These are phyloP conservation scores for Larimichthys polyactis DNA, from an alignment of 2,113 vertebrate genomes.

Conservation along the genomic window DNA sequence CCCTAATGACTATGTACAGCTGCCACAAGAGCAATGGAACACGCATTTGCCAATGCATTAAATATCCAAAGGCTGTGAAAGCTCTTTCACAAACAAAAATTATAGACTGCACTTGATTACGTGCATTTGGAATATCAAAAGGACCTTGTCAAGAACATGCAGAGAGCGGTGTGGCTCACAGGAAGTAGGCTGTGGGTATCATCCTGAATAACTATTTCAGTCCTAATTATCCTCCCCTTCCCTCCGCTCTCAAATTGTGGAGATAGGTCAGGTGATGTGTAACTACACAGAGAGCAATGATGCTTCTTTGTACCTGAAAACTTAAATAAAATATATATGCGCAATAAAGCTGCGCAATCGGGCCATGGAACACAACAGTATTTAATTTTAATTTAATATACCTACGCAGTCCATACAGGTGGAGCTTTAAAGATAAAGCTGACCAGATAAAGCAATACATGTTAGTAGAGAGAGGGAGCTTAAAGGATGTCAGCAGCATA, in stretches of 20 bases:
- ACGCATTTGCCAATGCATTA: constrained; percentile 15
- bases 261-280: no score
- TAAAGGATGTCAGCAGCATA: constrained; percentile 14
- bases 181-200: no score
- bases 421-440: constrained; percentile 8
- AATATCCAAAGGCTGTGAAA: constrained; percentile 4
- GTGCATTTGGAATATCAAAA: constrained; percentile 19
- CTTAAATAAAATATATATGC: constrained; percentile 16
- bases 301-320: constrained; percentile 11
- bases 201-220: no score
- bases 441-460: constrained; percentile 3
- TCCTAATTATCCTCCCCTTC: no score
- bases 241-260: no score
- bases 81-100: not conserved
- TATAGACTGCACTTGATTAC: constrained; percentile 21
- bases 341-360: not conserved
- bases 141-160: constrained; percentile 12
- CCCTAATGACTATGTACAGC: constrained; percentile 6
- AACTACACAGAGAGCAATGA: no score
- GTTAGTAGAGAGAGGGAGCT: not conserved
- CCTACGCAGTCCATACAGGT: constrained; percentile 4
- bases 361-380: not conserved
- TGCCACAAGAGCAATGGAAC: constrained; percentile 8
- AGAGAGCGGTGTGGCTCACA: not conserved
- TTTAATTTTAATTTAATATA: not conserved